phyloP scores from a whole-genome alignment of 2,888 invertebrate species.

The Sarcophaga subvicina region DNA sequence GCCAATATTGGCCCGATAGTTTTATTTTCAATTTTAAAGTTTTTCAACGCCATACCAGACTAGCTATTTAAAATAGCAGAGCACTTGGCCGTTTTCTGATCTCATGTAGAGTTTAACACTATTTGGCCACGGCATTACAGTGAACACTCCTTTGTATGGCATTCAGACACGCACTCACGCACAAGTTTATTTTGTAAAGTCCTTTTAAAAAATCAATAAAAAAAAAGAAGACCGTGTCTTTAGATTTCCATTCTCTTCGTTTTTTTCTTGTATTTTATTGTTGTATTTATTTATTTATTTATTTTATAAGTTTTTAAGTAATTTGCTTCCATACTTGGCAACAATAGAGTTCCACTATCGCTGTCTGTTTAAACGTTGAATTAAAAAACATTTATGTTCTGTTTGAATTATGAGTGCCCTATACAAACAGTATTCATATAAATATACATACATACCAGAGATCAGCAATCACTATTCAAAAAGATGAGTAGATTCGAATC shows the following conservation, averaged over 20 bases:
- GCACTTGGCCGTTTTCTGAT: neutral
- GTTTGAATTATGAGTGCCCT: neutral
- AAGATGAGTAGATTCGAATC: no score
- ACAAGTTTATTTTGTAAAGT: conserved; percentile 36
- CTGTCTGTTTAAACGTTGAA: neutral
- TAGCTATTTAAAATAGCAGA: neutral
- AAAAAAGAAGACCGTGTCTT: conserved; percentile 5
- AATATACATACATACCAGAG: no score
- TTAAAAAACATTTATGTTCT: neutral
- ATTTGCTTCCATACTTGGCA: conserved; percentile 44
- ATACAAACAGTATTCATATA: neutral
- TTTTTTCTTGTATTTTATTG: conserved; percentile 10
- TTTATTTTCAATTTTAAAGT: neutral
- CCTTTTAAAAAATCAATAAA: conserved; percentile 49
- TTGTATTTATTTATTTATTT: conserved; percentile 2
- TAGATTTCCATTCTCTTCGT: neutral
- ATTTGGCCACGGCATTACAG: neutral
- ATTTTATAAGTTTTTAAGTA: conserved; percentile 35
- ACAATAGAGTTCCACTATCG: conserved; percentile 36
- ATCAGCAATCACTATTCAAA: no score
- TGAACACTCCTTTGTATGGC: neutral
- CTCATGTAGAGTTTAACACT: neutral
- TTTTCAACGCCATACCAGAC: neutral
- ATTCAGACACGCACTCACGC: conserved; percentile 53
- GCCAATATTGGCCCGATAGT: neutral